These are phyloP conservation scores for Noctuana brunneofusca DNA, from an alignment of 2,888 invertebrate species.

Conservation along the genomic window DNA sequence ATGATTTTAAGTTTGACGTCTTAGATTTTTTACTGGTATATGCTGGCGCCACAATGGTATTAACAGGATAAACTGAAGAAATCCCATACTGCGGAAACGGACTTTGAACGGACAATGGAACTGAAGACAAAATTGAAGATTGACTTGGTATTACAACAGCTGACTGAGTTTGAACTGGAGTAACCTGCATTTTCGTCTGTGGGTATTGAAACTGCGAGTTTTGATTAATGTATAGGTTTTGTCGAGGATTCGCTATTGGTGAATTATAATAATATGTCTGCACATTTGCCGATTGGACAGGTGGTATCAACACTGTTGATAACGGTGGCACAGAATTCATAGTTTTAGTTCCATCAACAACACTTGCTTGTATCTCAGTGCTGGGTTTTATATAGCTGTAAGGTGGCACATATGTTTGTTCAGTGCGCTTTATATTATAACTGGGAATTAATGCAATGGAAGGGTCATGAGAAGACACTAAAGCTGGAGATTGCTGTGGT, in stretches of 20 bases:
- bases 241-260: conserved; percentile 37
- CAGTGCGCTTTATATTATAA: conserved; percentile 8
- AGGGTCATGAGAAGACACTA: not conserved
- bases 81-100: conserved; percentile 18
- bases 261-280: conserved; percentile 34
- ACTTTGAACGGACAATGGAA: conserved; percentile 35
- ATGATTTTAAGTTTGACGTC: conserved; percentile 56
- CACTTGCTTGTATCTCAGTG: not conserved
- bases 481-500: conserved; percentile 4
- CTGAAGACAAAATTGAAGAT: conserved; percentile 41
- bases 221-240: conserved; percentile 19
- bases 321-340: conserved; percentile 22
- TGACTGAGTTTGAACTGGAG: not conserved
- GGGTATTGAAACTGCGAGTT: conserved; percentile 4
- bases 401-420: not conserved
- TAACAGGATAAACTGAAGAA: conserved; percentile 31
- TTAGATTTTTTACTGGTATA: conserved; percentile 44
- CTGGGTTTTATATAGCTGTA: conserved; percentile 11
- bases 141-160: conserved; percentile 10
- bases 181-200: not conserved
- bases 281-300: conserved; percentile 38
- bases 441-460: conserved; percentile 11
- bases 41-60: conserved; percentile 28
- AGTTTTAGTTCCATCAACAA: conserved; percentile 26
- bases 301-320: conserved; percentile 29